Evolutionary conservation across 2,888 invertebrate species (phyloP).

Genomic region (Tuta absoluta): DNA sequence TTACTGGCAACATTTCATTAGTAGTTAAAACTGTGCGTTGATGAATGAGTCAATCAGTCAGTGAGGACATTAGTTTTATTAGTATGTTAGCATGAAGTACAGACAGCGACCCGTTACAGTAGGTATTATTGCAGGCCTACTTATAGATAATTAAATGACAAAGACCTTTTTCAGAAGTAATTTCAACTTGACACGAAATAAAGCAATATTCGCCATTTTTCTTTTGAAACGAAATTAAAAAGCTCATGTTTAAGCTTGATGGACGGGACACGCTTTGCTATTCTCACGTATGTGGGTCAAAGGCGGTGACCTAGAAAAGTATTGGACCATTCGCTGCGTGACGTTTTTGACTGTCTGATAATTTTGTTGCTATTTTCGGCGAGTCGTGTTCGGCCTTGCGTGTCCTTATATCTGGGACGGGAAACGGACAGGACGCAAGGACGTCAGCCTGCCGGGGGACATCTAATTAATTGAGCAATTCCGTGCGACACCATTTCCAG

Average conservation of each 20-base stretch:
- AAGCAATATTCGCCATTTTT: constrained; percentile 7
- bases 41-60: too few relatives aligned
- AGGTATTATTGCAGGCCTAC: too few relatives aligned
- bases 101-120: too few relatives aligned
- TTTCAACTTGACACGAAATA: neutral
- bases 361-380: neutral
- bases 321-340: neutral
- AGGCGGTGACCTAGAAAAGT: neutral
- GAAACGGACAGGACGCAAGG: constrained; percentile 5
- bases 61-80: too few relatives aligned
- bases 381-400: neutral
- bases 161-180: neutral
- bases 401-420: constrained; percentile 5
- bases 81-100: too few relatives aligned
- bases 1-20: too few relatives aligned
- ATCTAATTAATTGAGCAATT: constrained; percentile 1
- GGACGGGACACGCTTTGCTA: neutral
- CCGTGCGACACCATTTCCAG: constrained; percentile 1
- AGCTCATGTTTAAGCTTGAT: constrained; percentile 18
- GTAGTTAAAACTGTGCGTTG: too few relatives aligned
- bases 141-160: neutral
- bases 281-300: constrained; percentile 11
- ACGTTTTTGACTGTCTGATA: constrained; percentile 8
- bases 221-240: constrained; percentile 20
- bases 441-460: neutral